Evolutionary conservation across 2,888 invertebrate genomes (phyloP), one percentile per base, ranked within the genome.

Genomic region (Hedychridium roseum): DNA sequence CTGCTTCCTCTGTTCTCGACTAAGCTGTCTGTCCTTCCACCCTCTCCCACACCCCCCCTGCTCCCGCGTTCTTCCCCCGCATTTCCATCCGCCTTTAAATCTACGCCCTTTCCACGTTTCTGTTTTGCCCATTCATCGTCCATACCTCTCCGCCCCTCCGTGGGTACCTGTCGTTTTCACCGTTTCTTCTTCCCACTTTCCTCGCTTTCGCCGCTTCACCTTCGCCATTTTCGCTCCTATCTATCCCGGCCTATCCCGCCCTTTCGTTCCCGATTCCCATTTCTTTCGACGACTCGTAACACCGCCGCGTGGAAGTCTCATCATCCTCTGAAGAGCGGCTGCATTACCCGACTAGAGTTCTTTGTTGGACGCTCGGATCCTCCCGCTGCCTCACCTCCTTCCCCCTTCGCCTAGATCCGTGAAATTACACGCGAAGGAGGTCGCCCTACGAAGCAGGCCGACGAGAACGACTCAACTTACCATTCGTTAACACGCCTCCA

Each of bases 331-430:
- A 14, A 36, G 43, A 42, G 52, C 43, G 31, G 54, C 50, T 43
- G 52, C 54, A 53, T 60, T 53, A 57, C 50, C 40, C 50, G 48
- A 31, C 50, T 55, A 27, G 50, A 45, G n/a, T 43, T 54, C 44
- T 57, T 54, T 49, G 51, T 54, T 41, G 54, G 38, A 27, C 41
- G 48, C n/a, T 27, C 43, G 36, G 47, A 46, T 39, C 48, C 39
- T 41, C 42, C 3, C 40, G 11, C 14, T 15, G 7, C 11, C 28
- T 31, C n/a, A n/a, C n/a, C n/a, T n/a, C 12, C 14, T 11, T n/a
- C 20, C n/a, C 31, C 38, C 35, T 39, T 31, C 5, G 12, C 3
- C 6, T 3, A 6, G 15, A 17, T 32, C 6, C 38, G 9, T 18
- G 30, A 5, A 30, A n/a, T n/a, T 30, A n/a, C n/a, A n/a, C n/a